These are phyloP conservation scores for Yasuhikotakia modesta DNA, from an alignment of 2,797 vertebrate species.

Conservation along the genomic window DNA sequence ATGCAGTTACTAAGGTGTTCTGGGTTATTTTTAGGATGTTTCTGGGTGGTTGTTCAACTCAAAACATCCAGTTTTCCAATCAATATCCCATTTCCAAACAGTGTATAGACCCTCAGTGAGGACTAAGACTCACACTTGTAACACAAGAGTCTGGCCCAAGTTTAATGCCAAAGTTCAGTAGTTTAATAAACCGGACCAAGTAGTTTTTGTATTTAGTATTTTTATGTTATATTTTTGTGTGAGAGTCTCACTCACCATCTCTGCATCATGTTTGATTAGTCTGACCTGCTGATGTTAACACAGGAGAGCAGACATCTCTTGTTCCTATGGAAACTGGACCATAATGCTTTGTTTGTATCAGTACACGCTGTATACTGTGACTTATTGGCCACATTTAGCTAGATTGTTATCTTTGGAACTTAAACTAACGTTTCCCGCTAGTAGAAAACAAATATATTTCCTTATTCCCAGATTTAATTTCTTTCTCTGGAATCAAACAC, in stretches of 20 bases:
- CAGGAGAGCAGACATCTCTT: constrained; percentile 72
- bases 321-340: constrained; percentile 71
- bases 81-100: not conserved
- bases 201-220: too few species aligned
- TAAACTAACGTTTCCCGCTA: not conserved
- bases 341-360: constrained; percentile 27
- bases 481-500: constrained; percentile 40
- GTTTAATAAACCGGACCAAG: too few species aligned
- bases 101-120: not conserved
- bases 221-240: not conserved
- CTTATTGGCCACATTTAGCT: not conserved
- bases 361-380: not conserved
- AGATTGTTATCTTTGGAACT: not conserved
- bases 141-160: too few species aligned
- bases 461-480: constrained; percentile 18
- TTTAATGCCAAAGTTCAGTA: too few species aligned
- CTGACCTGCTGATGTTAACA: constrained; percentile 59
- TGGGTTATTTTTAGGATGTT: not conserved
- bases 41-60: not conserved
- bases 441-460: not conserved
- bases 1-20: not conserved
- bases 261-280: not conserved
- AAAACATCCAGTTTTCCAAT: not conserved
- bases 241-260: not conserved
- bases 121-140: not conserved